A percentile compares a stretch with the other conserved stretches of the same genome.
Conservation (phyloP, 92 coral and sea anemone genomes). For the Siderastrea radians region DNA sequence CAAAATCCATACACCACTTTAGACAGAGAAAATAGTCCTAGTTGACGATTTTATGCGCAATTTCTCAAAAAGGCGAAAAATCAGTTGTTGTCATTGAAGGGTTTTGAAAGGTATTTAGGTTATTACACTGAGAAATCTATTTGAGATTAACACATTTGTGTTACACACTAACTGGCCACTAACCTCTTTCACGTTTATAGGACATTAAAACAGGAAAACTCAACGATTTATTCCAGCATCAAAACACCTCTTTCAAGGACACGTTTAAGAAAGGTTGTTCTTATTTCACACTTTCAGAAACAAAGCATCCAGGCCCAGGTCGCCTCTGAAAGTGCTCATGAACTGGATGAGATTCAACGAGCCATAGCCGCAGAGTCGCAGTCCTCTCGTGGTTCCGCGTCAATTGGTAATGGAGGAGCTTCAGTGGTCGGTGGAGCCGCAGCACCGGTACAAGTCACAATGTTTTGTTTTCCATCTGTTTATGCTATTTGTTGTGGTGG, state of each 20-base stretch:
- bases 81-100: too few relatives aligned
- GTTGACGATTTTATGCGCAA: too few relatives aligned
- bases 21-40: too few relatives aligned
- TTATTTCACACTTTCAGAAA: constrained; percentile 47
- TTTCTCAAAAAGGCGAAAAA: too few relatives aligned
- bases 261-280: background rate
- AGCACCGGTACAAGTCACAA: constrained; percentile 4
- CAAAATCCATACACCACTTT: too few relatives aligned
- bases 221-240: background rate
- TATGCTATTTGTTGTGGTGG: background rate
- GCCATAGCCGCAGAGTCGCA: constrained; percentile 98
- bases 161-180: too few relatives aligned
- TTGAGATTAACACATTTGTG: too few relatives aligned
- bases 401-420: constrained; percentile 91
- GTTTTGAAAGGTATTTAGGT: too few relatives aligned
- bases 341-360: constrained; percentile 95
- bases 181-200: too few relatives aligned
- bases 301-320: constrained; percentile 98
- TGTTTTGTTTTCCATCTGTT: background rate
- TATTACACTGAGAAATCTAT: too few relatives aligned
- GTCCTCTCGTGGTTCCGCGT: constrained; percentile 92
- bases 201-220: too few relatives aligned
- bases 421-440: constrained; percentile 73
- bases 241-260: background rate
- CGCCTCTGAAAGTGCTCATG: constrained; percentile 99